Percentiles rank a stretch among this genome's conserved stretches.
Evolutionary conservation across 2,888 invertebrate species (phyloP).

Genomic region (Phaonia tiefii): DNA sequence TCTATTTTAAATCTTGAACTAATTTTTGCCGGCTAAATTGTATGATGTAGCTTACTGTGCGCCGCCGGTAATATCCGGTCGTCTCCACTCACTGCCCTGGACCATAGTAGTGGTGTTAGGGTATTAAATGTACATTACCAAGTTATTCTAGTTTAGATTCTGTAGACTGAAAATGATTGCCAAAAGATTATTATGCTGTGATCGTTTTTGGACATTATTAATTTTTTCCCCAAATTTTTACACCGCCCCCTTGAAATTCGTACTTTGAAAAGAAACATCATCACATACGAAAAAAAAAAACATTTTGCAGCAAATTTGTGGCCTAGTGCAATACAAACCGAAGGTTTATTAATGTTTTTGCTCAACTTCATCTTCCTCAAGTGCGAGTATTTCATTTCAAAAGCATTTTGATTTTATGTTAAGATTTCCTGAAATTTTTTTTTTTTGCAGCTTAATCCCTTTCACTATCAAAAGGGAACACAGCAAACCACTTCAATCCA

Average conservation of each 20-base stretch:
- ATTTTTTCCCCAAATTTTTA: not conserved
- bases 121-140: too few relatives aligned
- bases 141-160: too few relatives aligned
- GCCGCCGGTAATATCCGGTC: too few relatives aligned
- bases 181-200: too few relatives aligned
- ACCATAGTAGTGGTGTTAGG: too few relatives aligned
- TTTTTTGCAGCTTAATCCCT: slow-evolving; percentile 23
- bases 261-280: not conserved
- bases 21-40: too few relatives aligned
- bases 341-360: slow-evolving; percentile 39
- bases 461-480: not conserved
- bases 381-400: slow-evolving; percentile 1
- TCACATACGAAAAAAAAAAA: not conserved
- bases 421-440: slow-evolving; percentile 38
- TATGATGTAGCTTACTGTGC: too few relatives aligned
- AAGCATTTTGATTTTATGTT: slow-evolving; percentile 19
- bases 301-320: not conserved
- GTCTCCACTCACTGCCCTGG: too few relatives aligned
- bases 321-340: not conserved
- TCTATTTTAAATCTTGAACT: too few relatives aligned
- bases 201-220: too few relatives aligned
- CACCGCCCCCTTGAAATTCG: not conserved
- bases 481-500: slow-evolving; percentile 8
- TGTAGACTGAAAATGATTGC: too few relatives aligned
- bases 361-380: not conserved